Evolutionary conservation across 2,797 vertebrate species (phyloP).

Genomic region (Pogoniulus pusillus): DNA sequence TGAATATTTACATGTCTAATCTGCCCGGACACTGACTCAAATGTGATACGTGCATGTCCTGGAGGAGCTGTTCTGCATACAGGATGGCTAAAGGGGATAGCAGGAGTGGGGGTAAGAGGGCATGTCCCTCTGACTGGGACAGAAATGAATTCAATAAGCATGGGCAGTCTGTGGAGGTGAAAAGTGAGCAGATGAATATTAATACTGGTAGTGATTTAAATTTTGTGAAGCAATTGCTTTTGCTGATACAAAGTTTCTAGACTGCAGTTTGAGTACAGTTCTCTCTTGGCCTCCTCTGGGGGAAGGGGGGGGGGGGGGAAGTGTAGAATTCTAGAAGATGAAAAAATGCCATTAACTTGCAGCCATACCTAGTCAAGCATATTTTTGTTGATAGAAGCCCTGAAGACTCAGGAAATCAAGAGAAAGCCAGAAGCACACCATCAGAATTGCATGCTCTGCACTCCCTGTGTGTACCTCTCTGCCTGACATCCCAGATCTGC

Average conservation of each 20-base stretch:
- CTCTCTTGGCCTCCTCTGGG: background rate
- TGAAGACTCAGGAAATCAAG: background rate
- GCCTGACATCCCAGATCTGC: background rate
- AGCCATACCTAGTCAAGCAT: background rate
- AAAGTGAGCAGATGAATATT: background rate
- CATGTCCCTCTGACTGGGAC: background rate
- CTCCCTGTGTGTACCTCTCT: background rate
- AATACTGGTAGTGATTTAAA: background rate
- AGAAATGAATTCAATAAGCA: background rate
- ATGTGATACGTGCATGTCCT: background rate
- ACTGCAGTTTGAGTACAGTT: background rate
- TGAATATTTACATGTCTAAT: background rate
- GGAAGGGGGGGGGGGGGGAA: background rate
- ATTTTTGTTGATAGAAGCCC: background rate
- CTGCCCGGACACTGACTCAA: background rate
- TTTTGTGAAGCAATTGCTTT: background rate
- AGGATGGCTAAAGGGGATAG: background rate
- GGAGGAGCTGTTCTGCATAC: background rate
- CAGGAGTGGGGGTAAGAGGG: background rate
- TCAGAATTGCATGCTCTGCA: background rate
- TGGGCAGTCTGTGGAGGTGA: background rate
- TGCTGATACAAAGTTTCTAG: background rate
- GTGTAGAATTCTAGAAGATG: background rate
- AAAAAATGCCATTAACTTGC: background rate
- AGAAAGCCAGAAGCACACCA: background rate